A percentile compares a stretch with the other conserved stretches of the same genome.
phyloP scores from a whole-genome alignment of 2,113 vertebrate species.

The Mustelus asterias region DNA sequence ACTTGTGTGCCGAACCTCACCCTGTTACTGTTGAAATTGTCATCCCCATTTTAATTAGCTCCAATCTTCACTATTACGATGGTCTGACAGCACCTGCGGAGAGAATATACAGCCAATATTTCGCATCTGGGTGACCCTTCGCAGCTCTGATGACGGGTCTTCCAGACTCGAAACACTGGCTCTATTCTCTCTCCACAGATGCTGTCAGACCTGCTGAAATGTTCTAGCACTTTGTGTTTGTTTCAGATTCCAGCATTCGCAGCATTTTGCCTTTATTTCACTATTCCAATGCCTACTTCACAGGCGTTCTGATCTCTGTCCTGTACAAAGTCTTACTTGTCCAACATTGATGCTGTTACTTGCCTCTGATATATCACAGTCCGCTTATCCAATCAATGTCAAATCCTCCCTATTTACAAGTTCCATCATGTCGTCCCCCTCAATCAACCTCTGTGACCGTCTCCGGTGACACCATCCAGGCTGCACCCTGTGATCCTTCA shows the following conservation, averaged over 20 bases:
- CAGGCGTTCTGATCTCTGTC: neutral
- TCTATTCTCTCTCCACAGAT: too few species aligned
- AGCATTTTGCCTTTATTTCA: too few species aligned
- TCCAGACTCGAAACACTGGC: too few species aligned
- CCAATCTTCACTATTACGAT: neutral
- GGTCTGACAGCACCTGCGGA: too few species aligned
- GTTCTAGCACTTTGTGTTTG: too few species aligned
- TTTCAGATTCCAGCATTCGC: too few species aligned
- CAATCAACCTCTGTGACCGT: neutral
- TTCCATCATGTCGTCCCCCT: neutral
- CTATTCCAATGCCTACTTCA: neutral
- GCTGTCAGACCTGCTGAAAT: too few species aligned
- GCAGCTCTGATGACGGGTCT: too few species aligned
- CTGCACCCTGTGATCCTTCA: neutral
- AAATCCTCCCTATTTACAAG: neutral
- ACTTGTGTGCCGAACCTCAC: neutral
- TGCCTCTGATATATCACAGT: neutral
- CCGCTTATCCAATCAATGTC: neutral
- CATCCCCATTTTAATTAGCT: neutral
- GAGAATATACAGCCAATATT: too few species aligned
- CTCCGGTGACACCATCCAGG: too few species aligned
- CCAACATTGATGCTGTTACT: neutral
- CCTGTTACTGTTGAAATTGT: neutral
- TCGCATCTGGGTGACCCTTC: too few species aligned
- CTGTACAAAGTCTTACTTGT: neutral